Evolutionary conservation across 2,888 invertebrate genomes (phyloP), one percentile per base, ranked within the genome.

Genomic region (Chloroclysta siterata): DNA sequence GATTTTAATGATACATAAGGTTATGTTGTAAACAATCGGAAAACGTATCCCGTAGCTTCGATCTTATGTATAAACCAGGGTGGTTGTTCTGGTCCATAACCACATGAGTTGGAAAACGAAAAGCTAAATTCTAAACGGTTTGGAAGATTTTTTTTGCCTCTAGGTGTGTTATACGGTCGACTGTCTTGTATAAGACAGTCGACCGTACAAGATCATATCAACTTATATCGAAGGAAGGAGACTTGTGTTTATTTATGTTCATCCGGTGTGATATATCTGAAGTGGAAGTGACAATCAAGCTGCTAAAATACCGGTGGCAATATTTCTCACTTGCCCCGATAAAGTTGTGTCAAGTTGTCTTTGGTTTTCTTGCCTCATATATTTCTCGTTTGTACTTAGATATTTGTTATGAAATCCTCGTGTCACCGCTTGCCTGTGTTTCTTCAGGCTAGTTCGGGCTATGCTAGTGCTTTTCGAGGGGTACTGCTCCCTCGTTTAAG

Each of bases 301-400:
- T 39, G 60, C 63, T 68, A 56, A 65, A 41, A 22, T 47, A 60
- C 63, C 60, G 59, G 53, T 61, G 52, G 50, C 67, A 56, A 53
- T 60, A 65, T 60, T n/a, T 62, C 61, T 56, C 64, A 62, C 5
- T 50, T 17, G 42, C n/a, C 6, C 5, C 17, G 63, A 66, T 65
- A 68, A 56, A 17, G 46, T 29, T 50, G 36, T 63, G 46, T 52
- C 57, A 55, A 47, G 50, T 39, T 39, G 36, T 33, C 29, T 48
- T 28, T 48, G 8, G n/a, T 33, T 50, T n/a, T 14, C 2, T 8
- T 33, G 33, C 6, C 48, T 44, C 33, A 5, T 33, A 33, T 8
- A 8, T 39, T 39, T 39, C 3, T 11, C 11, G 8, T 11, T 10
- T 39, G 1, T 22, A 22, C 22, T 1, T 33, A 33, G 33, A 33